Percentiles rank a stretch among this genome's conserved stretches.
Conservation (phyloP, 2,888 invertebrate species). For the Drosophila fungiperda region DNA sequence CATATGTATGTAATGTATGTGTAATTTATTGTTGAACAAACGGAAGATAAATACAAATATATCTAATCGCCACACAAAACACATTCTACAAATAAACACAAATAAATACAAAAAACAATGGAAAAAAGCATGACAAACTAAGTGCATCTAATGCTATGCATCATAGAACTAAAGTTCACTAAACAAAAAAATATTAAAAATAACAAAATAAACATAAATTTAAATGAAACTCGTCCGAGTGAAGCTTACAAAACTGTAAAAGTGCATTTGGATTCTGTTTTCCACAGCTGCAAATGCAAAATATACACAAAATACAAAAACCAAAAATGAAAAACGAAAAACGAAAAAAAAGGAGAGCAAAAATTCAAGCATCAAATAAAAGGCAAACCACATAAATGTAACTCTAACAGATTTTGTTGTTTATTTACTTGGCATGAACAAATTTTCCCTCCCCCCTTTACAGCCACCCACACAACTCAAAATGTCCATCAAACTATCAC, state of each 20-base stretch:
- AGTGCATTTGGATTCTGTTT: conserved; percentile 70
- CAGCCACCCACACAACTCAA: not conserved
- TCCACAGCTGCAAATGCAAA: conserved; percentile 46
- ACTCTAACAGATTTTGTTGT: conserved; percentile 18
- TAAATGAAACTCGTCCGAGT: conserved; percentile 50
- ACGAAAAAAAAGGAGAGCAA: conserved; percentile 33
- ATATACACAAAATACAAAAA: conserved; percentile 32
- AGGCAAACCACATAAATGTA: conserved; percentile 75
- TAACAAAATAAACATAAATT: conserved; percentile 33
- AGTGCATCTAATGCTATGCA: conserved; percentile 69
- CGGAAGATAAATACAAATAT: conserved; percentile 27
- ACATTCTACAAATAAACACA: conserved; percentile 10
- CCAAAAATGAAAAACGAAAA: conserved; percentile 21
- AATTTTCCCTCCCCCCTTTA: not conserved
- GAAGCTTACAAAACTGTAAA: conserved; percentile 71
- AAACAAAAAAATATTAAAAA: conserved; percentile 37
- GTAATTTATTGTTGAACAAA: conserved; percentile 48
- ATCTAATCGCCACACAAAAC: conserved; percentile 18
- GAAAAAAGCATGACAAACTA: conserved; percentile 71
- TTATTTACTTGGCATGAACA: conserved; percentile 10
- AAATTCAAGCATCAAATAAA: conserved; percentile 72
- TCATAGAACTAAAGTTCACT: conserved; percentile 67
- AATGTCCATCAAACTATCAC: conserved; percentile 5
- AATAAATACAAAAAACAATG: conserved; percentile 20
- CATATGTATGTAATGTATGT: conserved; percentile 37